phyloP scores from a whole-genome alignment of 2,797 vertebrate genomes.

The Pachyuromys duprasi region DNA sequence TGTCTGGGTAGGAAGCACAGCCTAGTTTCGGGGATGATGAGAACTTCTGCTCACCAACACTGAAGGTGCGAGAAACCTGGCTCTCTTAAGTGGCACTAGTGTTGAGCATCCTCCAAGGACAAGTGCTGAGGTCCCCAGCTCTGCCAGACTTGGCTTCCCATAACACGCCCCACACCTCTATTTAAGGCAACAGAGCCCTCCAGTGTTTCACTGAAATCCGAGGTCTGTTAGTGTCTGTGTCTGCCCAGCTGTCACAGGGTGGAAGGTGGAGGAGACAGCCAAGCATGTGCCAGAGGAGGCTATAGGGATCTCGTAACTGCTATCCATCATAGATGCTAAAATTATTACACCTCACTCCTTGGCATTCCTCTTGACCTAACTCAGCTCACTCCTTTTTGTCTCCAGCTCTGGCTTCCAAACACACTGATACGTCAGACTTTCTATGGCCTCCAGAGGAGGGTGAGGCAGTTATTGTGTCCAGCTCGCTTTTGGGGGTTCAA shows the following conservation, averaged over 20 bases:
- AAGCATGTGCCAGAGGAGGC: conserved; percentile 30
- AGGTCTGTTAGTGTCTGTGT: conserved; percentile 24
- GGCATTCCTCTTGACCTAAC: conserved; percentile 7
- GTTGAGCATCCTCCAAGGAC: not conserved
- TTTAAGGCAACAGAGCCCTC: conserved; percentile 68
- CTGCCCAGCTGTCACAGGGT: conserved; percentile 53
- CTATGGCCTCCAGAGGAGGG: not conserved
- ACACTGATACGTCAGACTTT: not conserved
- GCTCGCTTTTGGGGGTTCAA: not conserved
- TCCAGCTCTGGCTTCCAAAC: conserved; percentile 13
- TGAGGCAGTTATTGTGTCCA: not conserved
- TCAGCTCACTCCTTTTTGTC: conserved; percentile 42
- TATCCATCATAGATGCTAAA: not conserved
- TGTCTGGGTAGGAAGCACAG: not conserved
- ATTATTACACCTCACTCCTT: conserved; percentile 43
- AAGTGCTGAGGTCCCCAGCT: not conserved
- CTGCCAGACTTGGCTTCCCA: conserved; percentile 51
- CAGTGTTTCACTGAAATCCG: conserved; percentile 49
- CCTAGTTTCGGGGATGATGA: too few species aligned
- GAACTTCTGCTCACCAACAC: not conserved
- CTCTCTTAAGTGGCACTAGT: not conserved
- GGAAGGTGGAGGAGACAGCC: conserved; percentile 7
- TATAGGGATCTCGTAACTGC: conserved; percentile 56
- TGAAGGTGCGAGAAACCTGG: not conserved
- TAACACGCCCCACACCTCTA: conserved; percentile 33